Evolutionary conservation across 2,113 vertebrate species (phyloP).

Genomic region (Plectropomus leopardus): DNA sequence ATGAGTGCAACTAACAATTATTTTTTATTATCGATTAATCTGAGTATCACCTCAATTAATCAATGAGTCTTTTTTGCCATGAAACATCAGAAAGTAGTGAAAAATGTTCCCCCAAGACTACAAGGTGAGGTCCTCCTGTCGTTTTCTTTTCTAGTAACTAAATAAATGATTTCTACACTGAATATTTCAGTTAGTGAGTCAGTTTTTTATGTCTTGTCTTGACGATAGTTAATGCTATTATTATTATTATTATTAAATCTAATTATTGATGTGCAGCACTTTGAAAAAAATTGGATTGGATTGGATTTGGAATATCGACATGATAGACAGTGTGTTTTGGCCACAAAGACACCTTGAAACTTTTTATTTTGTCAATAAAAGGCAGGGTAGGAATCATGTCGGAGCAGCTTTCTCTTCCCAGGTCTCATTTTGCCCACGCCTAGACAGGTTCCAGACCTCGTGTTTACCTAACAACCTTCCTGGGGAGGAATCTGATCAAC

Average conservation of each 20-base stretch:
- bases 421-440: slow-evolving; percentile 53
- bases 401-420: slow-evolving; percentile 35
- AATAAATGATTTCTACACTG: not conserved
- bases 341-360: slow-evolving; percentile 5
- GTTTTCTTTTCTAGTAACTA: not conserved
- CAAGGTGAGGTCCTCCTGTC: not conserved
- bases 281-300: no score
- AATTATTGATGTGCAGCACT: no score
- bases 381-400: slow-evolving; percentile 32
- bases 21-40: not conserved
- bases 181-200: not conserved
- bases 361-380: slow-evolving; percentile 54
- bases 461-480: slow-evolving; percentile 77
- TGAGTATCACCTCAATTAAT: not conserved
- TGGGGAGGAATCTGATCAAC: slow-evolving; percentile 69
- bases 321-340: slow-evolving; percentile 12
- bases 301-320: no score
- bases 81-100: not conserved
- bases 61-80: not conserved
- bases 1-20: not conserved
- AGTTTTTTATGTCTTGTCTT: no score
- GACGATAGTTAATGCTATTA: no score
- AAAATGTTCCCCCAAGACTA: not conserved
- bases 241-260: no score
- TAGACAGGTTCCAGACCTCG: slow-evolving; percentile 62